phyloP scores from a whole-genome alignment of 2,888 invertebrate species.

The Aphidoletes aphidimyza region DNA sequence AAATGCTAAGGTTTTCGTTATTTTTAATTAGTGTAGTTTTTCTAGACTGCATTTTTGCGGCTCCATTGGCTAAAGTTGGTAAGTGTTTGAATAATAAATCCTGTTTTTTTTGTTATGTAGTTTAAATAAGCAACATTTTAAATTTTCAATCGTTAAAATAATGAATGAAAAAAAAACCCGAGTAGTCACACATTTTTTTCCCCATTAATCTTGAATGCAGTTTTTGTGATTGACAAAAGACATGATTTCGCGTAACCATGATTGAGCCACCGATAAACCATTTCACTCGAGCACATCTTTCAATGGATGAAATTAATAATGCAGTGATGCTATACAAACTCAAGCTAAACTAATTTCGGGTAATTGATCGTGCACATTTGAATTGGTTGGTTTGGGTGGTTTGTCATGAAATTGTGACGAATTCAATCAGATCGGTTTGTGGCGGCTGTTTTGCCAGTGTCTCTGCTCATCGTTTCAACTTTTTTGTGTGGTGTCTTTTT shows the following conservation, averaged over 20 bases:
- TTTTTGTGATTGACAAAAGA: too few relatives aligned
- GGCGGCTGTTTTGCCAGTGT: too few relatives aligned
- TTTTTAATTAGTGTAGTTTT: constrained; percentile 47
- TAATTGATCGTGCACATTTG: neutral
- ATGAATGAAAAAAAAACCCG: too few relatives aligned
- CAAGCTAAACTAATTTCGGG: neutral
- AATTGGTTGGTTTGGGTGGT: neutral
- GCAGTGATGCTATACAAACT: neutral
- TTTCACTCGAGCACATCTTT: too few relatives aligned
- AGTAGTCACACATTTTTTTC: too few relatives aligned
- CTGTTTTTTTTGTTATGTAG: neutral
- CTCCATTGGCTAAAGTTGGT: neutral
- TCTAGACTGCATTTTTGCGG: constrained; percentile 20
- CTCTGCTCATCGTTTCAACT: too few relatives aligned
- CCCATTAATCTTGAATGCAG: too few relatives aligned
- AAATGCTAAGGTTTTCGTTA: constrained; percentile 35
- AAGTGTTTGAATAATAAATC: neutral
- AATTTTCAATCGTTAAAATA: too few relatives aligned
- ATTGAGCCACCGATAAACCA: too few relatives aligned
- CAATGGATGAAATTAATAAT: too few relatives aligned
- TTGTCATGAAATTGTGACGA: neutral
- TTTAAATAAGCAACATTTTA: too few relatives aligned
- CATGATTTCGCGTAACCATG: too few relatives aligned
- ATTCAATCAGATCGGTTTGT: neutral
- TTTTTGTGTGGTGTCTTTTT: neutral